Evolutionary conservation across 2,888 invertebrate species (phyloP).

Genomic region (Syrista parreyssii): DNA sequence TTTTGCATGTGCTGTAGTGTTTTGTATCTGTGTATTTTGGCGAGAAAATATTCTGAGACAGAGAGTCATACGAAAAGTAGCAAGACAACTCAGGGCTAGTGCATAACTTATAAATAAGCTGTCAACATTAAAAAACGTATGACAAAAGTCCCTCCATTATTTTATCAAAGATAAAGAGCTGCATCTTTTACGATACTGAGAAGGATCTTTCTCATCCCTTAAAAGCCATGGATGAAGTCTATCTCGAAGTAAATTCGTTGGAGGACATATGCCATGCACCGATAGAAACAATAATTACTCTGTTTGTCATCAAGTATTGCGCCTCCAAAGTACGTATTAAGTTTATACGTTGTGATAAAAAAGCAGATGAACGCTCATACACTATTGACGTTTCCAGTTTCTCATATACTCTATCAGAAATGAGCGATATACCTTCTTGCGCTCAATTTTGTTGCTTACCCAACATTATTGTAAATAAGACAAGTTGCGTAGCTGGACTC

Average conservation of each 20-base stretch:
- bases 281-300: constrained; percentile 74
- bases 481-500: constrained; percentile 79
- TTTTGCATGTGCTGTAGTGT: constrained; percentile 74
- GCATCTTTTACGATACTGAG: constrained; percentile 16
- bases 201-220: constrained; percentile 1
- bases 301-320: constrained; percentile 74
- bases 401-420: constrained; percentile 56
- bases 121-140: background rate
- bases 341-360: constrained; percentile 60
- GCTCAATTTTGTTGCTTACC: constrained; percentile 72
- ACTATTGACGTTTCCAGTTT: constrained; percentile 59
- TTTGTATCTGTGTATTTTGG: constrained; percentile 65
- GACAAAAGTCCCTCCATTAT: constrained; percentile 10
- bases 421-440: constrained; percentile 62
- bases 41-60: constrained; percentile 59
- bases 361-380: constrained; percentile 47
- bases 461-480: constrained; percentile 70
- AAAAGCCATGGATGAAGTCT: constrained; percentile 50
- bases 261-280: constrained; percentile 61
- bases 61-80: constrained; percentile 59
- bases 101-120: constrained; percentile 31
- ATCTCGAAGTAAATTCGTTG: constrained; percentile 53
- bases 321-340: constrained; percentile 66
- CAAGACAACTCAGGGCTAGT: constrained; percentile 56
- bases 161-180: background rate